Evolutionary conservation across 2,888 invertebrate species (phyloP).

Genomic region (Drosophila anceps): DNA sequence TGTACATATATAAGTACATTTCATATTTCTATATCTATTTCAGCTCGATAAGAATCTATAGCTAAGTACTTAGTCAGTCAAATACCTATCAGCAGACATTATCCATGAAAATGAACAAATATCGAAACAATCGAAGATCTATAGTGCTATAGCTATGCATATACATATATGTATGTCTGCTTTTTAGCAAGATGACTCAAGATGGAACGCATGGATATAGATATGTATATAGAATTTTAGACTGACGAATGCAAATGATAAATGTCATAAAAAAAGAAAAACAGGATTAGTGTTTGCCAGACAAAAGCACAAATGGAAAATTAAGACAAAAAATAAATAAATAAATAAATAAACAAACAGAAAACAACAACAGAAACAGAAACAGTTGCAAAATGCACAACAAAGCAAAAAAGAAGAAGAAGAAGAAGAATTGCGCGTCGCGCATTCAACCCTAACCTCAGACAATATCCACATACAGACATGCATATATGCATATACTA

Average conservation of each 20-base stretch:
- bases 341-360: not conserved
- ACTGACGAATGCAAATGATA: too few relatives aligned
- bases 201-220: too few relatives aligned
- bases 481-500: not conserved
- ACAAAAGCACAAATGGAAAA: conserved; percentile 4
- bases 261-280: too few relatives aligned
- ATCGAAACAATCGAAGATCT: not conserved
- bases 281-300: not conserved
- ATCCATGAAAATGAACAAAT: too few relatives aligned
- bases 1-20: too few relatives aligned
- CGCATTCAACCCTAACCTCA: conserved; percentile 82
- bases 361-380: not conserved
- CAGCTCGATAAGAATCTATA: too few relatives aligned
- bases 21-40: too few relatives aligned
- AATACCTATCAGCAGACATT: too few relatives aligned
- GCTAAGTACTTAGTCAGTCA: too few relatives aligned
- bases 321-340: not conserved
- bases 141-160: not conserved
- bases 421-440: conserved; percentile 37
- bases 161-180: too few relatives aligned
- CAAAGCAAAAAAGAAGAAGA: conserved; percentile 7
- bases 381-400: conserved; percentile 7
- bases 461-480: conserved; percentile 63
- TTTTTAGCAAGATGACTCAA: too few relatives aligned
- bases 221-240: not conserved